Base-by-base conservation (phyloP, 2,113 vertebrate genomes). In the Sinocyclocheilus anophthalmus region DNA sequence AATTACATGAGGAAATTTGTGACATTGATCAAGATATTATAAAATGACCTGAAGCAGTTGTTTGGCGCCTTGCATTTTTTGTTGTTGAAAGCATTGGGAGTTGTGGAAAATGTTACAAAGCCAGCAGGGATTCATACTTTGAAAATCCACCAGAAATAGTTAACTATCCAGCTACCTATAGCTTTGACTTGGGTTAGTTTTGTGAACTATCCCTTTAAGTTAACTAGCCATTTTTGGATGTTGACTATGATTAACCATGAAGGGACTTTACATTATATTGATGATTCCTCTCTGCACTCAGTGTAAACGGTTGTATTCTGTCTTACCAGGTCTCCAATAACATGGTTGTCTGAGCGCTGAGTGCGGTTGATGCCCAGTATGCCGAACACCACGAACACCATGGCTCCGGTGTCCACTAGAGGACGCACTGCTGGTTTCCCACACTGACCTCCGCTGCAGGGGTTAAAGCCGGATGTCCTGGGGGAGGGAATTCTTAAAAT, bases 361-460 rank as follows among this genome's bases (percentile, higher is more conserved):
- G 95, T 98, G 73, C 96, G 96, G 45, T 99, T 99, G 1, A 99
- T 92, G 20, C 98, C 97, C 13, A 96, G 70, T 84, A 99, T 98
- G 0, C 98, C 98, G 0, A 99, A 99, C 88, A 99, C 98, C 0
- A 99, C 96, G 0, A 99, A 99, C 84, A 99, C 98, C 98, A 99
- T 99, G 88, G 98, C 98, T 2, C 98, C 98, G 0, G 98, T 99
- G 90, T 99, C 97, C 1, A 99, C 98, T 88, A 99, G 95, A 0
- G 98, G 98, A 72, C 98, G 95, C 87, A 96, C 97, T 0, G 98
- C 98, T 0, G 98, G 98, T 65, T 94, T 97, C 84, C 96, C 96
- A 0, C 98, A 99, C 81, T 91, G 94, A 0, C 93, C 92, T 9
- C 96, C 96, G 70, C 95, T 90, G 85, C 98, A 99, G 0, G 98